phyloP scores from a whole-genome alignment of 2,797 vertebrate genomes.

The Phyllotis vaccarum region DNA sequence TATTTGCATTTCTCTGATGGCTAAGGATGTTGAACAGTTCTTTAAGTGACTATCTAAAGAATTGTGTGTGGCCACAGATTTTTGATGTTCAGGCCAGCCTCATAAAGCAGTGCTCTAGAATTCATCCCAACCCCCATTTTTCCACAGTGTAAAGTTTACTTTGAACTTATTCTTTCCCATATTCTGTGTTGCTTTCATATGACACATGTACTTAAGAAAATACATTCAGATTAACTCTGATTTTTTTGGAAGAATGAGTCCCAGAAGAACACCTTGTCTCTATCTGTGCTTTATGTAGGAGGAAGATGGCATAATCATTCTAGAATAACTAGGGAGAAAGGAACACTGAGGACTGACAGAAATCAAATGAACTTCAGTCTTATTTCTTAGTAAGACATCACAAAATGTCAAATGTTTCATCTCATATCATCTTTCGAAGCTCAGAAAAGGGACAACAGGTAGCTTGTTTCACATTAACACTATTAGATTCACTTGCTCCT shows the following conservation, averaged over 20 bases:
- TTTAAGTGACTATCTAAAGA: no score
- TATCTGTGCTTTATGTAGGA: conserved; percentile 50
- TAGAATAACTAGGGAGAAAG: neutral
- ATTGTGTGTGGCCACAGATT: no score
- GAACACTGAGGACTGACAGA: no score
- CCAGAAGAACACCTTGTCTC: neutral
- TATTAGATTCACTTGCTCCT: neutral
- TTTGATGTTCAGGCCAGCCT: rapidly evolving
- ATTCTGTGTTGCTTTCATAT: conserved; percentile 79
- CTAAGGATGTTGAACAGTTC: no score
- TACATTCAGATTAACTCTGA: conserved; percentile 76
- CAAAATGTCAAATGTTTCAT: neutral
- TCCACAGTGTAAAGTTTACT: conserved; percentile 82
- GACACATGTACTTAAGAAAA: conserved; percentile 83
- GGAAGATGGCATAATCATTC: neutral
- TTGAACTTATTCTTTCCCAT: conserved; percentile 81
- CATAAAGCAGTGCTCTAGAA: neutral
- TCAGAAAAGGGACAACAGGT: neutral
- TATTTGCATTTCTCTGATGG: no score
- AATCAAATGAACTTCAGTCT: rapidly evolving
- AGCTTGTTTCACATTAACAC: neutral
- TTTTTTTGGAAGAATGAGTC: conserved; percentile 43
- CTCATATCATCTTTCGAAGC: neutral
- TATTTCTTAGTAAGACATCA: neutral
- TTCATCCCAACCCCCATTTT: conserved; percentile 63